These are phyloP conservation scores for Camptogramma bilineatum DNA, from an alignment of 2,888 invertebrate species.

Conservation along the genomic window DNA sequence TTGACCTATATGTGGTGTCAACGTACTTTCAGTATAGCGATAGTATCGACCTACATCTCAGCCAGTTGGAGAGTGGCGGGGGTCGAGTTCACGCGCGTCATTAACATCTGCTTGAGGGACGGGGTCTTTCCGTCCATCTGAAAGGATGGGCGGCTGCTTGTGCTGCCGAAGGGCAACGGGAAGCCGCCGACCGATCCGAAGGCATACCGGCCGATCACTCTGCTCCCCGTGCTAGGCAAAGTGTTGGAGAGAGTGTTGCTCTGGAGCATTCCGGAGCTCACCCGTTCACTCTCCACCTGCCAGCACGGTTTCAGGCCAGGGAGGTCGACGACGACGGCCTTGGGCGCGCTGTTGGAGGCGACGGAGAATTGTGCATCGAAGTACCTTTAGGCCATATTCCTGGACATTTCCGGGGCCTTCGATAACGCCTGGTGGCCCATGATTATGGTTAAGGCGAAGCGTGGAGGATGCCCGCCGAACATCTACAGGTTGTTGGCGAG, in stretches of 20 bases:
- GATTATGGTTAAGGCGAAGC: slow-evolving; percentile 48
- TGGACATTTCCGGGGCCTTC: slow-evolving; percentile 53
- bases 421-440: slow-evolving; percentile 53
- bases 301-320: slow-evolving; percentile 54
- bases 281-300: slow-evolving; percentile 21
- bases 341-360: slow-evolving; percentile 18
- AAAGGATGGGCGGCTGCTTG: neutral
- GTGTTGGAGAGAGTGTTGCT: slow-evolving; percentile 24
- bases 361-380: neutral
- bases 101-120: neutral
- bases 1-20: slow-evolving; percentile 14
- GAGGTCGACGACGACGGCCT: slow-evolving; percentile 46
- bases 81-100: neutral
- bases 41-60: slow-evolving; percentile 11
- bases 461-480: slow-evolving; percentile 43
- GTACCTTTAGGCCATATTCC: slow-evolving; percentile 46
- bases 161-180: slow-evolving; percentile 5
- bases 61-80: slow-evolving; percentile 6
- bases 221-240: slow-evolving; percentile 51
- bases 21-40: slow-evolving; percentile 36
- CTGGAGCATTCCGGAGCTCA: slow-evolving; percentile 2
- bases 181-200: slow-evolving; percentile 6
- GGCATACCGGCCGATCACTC: slow-evolving; percentile 48
- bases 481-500: slow-evolving; percentile 44
- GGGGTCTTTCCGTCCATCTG: neutral